A percentile compares a stretch with the other conserved stretches of the same genome.
These are phyloP conservation scores for Palythoa caribaeorum DNA, from an alignment of 92 coral and sea anemone genomes.

Conservation along the genomic window DNA sequence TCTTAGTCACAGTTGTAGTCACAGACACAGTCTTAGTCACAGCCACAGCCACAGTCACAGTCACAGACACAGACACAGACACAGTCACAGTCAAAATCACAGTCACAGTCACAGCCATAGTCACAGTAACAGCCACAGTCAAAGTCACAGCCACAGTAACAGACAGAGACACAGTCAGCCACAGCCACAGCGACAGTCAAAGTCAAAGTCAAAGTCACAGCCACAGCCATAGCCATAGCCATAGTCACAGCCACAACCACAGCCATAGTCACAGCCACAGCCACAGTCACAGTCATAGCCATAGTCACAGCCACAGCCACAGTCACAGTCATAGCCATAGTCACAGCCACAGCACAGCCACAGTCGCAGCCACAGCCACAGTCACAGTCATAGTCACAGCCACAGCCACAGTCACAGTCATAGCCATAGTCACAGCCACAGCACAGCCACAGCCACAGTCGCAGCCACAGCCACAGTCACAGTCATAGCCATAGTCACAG, in stretches of 20 bases:
- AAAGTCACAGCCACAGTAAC: background rate
- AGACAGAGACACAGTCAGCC: background rate
- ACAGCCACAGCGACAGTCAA: background rate
- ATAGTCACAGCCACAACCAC: background rate
- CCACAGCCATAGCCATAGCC: too few species aligned
- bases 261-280: background rate
- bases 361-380: too few species aligned
- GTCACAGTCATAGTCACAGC: too few species aligned
- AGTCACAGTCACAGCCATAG: background rate
- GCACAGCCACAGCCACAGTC: too few species aligned
- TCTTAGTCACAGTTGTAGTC: background rate
- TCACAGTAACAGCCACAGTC: background rate
- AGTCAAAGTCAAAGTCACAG: background rate
- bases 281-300: background rate
- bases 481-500: too few species aligned
- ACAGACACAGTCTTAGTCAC: background rate
- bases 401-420: too few species aligned
- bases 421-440: too few species aligned
- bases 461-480: too few species aligned
- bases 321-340: too few species aligned
- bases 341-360: too few species aligned
- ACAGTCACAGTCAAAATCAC: background rate
- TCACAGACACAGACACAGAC: background rate
- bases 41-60: background rate
- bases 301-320: too few species aligned